These are phyloP conservation scores for Momotus momota DNA, from an alignment of 2,797 vertebrate genomes.

Conservation along the genomic window DNA sequence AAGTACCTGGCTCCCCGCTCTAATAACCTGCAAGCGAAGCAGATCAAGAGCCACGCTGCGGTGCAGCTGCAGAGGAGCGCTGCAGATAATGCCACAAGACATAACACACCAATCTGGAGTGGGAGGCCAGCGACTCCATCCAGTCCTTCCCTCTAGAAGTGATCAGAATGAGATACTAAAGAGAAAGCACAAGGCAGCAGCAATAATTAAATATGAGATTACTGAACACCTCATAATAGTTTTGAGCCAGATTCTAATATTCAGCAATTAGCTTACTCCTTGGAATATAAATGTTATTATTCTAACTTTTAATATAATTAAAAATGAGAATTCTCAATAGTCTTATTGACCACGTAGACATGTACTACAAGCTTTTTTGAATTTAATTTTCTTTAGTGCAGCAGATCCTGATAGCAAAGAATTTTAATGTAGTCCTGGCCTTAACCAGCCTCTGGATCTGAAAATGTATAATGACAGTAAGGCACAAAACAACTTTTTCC, in stretches of 20 bases:
- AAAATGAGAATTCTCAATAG: neutral
- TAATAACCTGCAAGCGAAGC: too few species aligned
- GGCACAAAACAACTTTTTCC: neutral
- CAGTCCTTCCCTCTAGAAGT: neutral
- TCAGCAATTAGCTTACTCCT: neutral
- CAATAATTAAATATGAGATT: neutral
- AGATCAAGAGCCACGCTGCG: neutral
- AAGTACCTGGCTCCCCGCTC: fast-evolving
- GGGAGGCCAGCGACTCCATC: neutral
- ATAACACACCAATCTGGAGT: fast-evolving
- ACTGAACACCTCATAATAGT: neutral
- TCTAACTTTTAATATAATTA: neutral
- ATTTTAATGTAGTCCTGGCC: neutral
- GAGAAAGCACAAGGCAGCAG: neutral
- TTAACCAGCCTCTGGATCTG: neutral
- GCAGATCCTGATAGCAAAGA: neutral
- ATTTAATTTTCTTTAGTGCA: neutral
- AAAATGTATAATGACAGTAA: neutral
- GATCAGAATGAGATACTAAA: neutral
- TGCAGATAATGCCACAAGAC: neutral
- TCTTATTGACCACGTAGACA: neutral
- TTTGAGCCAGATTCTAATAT: neutral
- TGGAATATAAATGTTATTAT: neutral
- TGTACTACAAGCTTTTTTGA: neutral
- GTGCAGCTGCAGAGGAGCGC: neutral